phyloP scores from a whole-genome alignment of 2,888 invertebrate genomes.

The Acronicta aceris region DNA sequence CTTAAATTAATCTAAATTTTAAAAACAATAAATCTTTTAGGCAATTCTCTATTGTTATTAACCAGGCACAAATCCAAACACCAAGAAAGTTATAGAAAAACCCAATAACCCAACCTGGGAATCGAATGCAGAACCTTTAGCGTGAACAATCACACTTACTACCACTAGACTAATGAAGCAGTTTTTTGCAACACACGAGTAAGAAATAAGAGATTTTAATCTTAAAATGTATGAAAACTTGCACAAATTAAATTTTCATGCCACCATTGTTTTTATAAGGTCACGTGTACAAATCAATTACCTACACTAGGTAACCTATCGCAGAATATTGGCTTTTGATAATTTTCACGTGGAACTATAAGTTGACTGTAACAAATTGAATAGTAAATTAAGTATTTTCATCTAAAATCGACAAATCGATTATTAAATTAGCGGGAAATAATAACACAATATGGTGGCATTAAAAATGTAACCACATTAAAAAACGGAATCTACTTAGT shows the following conservation, averaged over 20 bases:
- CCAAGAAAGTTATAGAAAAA: too few species aligned
- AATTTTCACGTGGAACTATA: conserved; percentile 13
- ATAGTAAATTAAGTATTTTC: neutral
- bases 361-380: neutral
- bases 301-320: conserved; percentile 6
- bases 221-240: conserved; percentile 1
- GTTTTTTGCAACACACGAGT: conserved; percentile 30
- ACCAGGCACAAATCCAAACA: too few species aligned
- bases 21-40: too few species aligned
- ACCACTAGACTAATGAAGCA: too few species aligned
- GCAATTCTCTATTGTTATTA: too few species aligned
- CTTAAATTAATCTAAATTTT: too few species aligned
- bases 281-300: conserved; percentile 43
- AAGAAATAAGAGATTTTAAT: conserved; percentile 10
- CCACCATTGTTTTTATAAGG: conserved; percentile 20
- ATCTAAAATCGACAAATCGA: neutral
- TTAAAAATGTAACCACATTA: neutral
- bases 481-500: too few species aligned
- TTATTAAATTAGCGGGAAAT: neutral
- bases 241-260: conserved; percentile 35
- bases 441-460: too few species aligned
- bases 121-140: too few species aligned
- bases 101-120: too few species aligned
- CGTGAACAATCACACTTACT: too few species aligned
- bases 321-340: conserved; percentile 6